Conservation (phyloP, 2,888 invertebrate species). For the Chymomyza amoena region DNA sequence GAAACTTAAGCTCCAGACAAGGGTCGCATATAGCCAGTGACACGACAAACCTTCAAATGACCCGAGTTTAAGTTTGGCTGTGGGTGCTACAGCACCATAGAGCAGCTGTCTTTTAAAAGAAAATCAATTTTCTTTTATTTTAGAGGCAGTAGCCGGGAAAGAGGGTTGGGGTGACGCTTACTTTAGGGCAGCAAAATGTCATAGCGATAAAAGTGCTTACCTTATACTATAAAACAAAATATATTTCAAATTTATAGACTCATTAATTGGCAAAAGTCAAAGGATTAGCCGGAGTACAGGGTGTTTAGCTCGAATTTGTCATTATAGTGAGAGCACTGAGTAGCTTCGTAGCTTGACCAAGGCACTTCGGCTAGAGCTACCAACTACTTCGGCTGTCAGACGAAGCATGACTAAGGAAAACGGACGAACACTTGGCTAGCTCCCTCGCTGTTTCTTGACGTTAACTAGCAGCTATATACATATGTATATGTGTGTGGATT, state of each 20-base stretch:
- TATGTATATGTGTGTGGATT: conserved; percentile 1
- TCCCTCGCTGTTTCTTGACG: neutral
- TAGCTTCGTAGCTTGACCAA: neutral
- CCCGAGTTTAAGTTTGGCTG: conserved; percentile 20
- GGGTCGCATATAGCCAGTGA: neutral
- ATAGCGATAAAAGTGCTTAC: neutral
- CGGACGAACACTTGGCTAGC: no score
- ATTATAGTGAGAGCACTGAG: no score
- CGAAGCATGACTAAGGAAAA: neutral
- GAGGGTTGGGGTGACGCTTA: neutral
- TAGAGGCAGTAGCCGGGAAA: neutral
- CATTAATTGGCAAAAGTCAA: neutral
- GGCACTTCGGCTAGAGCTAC: neutral
- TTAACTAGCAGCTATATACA: no score
- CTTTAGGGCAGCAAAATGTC: neutral
- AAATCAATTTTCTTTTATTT: conserved; percentile 42
- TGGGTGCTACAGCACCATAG: conserved; percentile 2
- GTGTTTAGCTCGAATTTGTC: neutral
- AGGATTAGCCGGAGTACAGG: neutral
- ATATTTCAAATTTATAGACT: neutral
- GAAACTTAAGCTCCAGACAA: neutral
- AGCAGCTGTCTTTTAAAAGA: conserved; percentile 9
- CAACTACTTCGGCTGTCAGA: neutral
- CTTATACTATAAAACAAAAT: neutral
- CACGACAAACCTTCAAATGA: conserved; percentile 60